Conservation (phyloP, 2,113 vertebrate genomes). For the Macrotus californicus region DNA sequence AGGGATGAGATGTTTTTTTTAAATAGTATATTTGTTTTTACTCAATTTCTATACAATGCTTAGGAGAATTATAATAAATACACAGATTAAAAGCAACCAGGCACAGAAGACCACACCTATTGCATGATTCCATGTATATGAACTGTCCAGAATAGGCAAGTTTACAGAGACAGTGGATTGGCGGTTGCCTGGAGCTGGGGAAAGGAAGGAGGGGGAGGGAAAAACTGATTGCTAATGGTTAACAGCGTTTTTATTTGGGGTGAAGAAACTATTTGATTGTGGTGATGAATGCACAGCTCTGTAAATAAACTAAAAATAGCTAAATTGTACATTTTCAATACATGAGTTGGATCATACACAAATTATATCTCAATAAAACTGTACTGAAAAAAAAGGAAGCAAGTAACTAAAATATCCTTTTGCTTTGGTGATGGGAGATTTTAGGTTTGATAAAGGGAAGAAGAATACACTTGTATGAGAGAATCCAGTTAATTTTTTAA, state of each 20-base stretch:
- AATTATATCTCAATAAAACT: not conserved
- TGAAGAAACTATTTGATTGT: not conserved
- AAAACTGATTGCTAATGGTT: not conserved
- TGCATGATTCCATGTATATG: not conserved
- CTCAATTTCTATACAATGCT: not conserved
- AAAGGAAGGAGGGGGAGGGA: not conserved
- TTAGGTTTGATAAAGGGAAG: not conserved
- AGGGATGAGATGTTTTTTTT: not conserved
- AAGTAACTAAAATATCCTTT: not conserved
- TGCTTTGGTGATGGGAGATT: not conserved
- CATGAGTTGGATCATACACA: not conserved
- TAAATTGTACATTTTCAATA: not conserved
- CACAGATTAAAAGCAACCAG: not conserved
- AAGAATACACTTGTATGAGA: not conserved
- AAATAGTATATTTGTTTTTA: not conserved
- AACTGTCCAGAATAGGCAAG: not conserved
- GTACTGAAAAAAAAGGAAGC: not conserved
- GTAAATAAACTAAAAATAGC: not conserved
- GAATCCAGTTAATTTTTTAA: not conserved
- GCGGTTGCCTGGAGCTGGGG: not conserved
- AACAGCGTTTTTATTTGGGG: not conserved
- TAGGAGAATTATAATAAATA: not conserved
- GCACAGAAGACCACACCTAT: not conserved
- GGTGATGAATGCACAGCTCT: not conserved
- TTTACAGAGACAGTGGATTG: not conserved